phyloP scores from a whole-genome alignment of 92 coral and sea anemone species.

The Paragorgia papillata region DNA sequence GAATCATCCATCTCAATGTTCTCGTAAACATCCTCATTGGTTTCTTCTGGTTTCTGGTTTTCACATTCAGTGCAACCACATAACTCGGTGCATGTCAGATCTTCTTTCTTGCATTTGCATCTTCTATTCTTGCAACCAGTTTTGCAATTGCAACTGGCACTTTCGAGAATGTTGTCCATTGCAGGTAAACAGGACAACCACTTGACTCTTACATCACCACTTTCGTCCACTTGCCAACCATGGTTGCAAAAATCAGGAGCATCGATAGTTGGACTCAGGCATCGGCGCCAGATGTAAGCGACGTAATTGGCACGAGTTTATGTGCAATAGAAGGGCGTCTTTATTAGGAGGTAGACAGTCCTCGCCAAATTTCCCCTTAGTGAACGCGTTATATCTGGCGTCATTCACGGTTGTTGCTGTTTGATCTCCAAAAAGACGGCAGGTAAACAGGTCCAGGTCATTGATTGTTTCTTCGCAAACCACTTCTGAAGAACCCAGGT shows the following conservation, averaged over 20 bases:
- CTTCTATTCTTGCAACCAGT: conserved; percentile 38
- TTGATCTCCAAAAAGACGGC: conserved; percentile 25
- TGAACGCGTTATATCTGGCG: conserved; percentile 21
- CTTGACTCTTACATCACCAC: conserved; percentile 16
- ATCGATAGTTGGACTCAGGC: background rate
- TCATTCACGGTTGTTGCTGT: conserved; percentile 34
- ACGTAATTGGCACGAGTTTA: conserved; percentile 30
- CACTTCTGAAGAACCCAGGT: conserved; percentile 29
- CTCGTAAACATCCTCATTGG: conserved; percentile 12
- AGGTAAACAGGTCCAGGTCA: conserved; percentile 20
- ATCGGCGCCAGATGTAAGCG: conserved; percentile 34
- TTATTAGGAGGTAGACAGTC: conserved; percentile 42
- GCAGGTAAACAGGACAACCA: conserved; percentile 32
- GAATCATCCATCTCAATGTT: conserved; percentile 30
- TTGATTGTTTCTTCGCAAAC: conserved; percentile 8
- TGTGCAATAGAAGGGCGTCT: conserved; percentile 31
- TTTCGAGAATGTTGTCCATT: conserved; percentile 34
- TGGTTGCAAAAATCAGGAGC: conserved; percentile 37
- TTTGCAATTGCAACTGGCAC: conserved; percentile 8
- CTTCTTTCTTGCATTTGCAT: conserved; percentile 64
- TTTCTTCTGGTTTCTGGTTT: conserved; percentile 22
- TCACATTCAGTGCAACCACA: conserved; percentile 60
- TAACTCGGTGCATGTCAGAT: conserved; percentile 62
- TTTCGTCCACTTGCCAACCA: conserved; percentile 40
- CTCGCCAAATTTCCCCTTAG: conserved; percentile 35